Conservation (phyloP, 1,140 invertebrate species). For the Orchesella cincta region DNA sequence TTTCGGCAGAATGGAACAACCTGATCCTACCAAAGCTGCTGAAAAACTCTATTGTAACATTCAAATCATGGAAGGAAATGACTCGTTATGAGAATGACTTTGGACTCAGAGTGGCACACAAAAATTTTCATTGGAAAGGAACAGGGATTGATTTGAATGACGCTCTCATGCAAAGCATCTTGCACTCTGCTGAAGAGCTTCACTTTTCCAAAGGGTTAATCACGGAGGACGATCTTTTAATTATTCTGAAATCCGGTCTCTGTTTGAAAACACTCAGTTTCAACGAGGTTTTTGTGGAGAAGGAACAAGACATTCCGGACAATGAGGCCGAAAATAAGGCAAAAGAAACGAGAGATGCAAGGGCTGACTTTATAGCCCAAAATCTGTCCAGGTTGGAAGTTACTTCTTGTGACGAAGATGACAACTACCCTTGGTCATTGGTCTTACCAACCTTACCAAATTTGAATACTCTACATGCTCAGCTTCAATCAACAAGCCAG, state of each 20-base stretch:
- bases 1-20: conserved; percentile 32
- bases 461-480: conserved; percentile 31
- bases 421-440: conserved; percentile 33
- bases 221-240: conserved; percentile 14
- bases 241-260: conserved; percentile 19
- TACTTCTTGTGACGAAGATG: conserved; percentile 29
- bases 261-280: conserved; percentile 10
- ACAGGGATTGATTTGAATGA: conserved; percentile 26
- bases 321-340: background rate
- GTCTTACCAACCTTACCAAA: conserved; percentile 19
- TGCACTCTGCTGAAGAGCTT: conserved; percentile 20
- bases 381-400: conserved; percentile 35
- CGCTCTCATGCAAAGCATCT: background rate
- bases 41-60: conserved; percentile 3
- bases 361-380: background rate
- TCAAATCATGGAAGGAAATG: conserved; percentile 10
- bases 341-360: background rate
- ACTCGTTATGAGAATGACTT: background rate
- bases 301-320: conserved; percentile 26
- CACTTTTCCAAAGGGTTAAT: conserved; percentile 35
- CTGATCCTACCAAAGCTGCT: conserved; percentile 3
- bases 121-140: conserved; percentile 30
- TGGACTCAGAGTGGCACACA: conserved; percentile 5
- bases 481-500: conserved; percentile 27
- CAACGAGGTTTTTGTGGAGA: conserved; percentile 18